These are phyloP conservation scores for Frankliniella fusca DNA, from an alignment of 2,888 invertebrate genomes.

Conservation along the genomic window DNA sequence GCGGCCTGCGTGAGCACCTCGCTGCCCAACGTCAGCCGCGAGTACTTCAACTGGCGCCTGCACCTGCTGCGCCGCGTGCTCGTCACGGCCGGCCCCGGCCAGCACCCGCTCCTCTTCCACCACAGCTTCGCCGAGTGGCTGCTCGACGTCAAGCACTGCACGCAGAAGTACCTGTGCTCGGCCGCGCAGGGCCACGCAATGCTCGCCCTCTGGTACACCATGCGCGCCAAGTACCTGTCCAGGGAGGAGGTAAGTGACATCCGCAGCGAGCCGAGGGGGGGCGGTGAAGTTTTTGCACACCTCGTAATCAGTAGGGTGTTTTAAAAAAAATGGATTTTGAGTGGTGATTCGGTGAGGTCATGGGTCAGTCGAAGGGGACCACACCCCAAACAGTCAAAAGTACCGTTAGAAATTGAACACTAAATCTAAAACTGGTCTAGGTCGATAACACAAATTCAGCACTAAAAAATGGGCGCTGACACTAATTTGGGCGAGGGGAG, in stretches of 20 bases:
- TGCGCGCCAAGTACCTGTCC: slow-evolving; percentile 63
- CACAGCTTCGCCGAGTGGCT: slow-evolving; percentile 94
- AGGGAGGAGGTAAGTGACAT: slow-evolving; percentile 70
- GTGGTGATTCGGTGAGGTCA: no score
- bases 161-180: slow-evolving; percentile 86
- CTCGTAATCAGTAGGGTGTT: neutral
- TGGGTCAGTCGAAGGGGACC: no score
- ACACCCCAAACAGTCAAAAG: no score
- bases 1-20: slow-evolving; percentile 77
- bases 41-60: slow-evolving; percentile 75
- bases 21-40: slow-evolving; percentile 69
- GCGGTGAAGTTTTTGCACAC: no score
- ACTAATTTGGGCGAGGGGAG: no score
- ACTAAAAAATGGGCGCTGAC: no score
- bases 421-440: no score
- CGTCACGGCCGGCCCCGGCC: slow-evolving; percentile 51
- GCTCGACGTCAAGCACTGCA: slow-evolving; percentile 95
- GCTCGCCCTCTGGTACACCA: slow-evolving; percentile 75
- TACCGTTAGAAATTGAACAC: no score
- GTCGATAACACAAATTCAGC: no score
- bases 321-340: no score
- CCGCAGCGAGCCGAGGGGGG: slow-evolving; percentile 44
- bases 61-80: slow-evolving; percentile 67
- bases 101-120: slow-evolving; percentile 70
- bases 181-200: slow-evolving; percentile 84